Evolutionary conservation across 2,888 invertebrate species (phyloP).

Genomic region (Andrena bucephala): DNA sequence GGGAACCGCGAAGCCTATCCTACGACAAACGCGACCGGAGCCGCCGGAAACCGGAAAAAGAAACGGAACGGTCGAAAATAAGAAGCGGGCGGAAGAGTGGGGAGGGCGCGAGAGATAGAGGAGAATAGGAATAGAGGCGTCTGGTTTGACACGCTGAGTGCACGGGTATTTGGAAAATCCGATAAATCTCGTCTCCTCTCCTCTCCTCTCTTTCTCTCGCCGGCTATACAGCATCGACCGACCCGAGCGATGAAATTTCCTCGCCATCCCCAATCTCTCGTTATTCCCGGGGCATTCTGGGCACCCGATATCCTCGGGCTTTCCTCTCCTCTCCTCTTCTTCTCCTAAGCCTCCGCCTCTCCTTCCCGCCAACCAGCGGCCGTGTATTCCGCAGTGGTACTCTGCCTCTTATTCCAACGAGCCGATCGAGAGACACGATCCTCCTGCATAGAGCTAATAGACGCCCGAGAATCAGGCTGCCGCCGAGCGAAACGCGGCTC

Average conservation of each 20-base stretch:
- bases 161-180: slow-evolving; percentile 74
- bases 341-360: slow-evolving; percentile 21
- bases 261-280: slow-evolving; percentile 73
- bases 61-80: slow-evolving; percentile 39
- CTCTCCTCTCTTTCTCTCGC: slow-evolving; percentile 25
- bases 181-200: slow-evolving; percentile 69
- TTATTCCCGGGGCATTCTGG: slow-evolving; percentile 72
- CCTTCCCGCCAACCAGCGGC: neutral
- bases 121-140: slow-evolving; percentile 68
- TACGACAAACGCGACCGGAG: slow-evolving; percentile 24
- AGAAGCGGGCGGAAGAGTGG: slow-evolving; percentile 2
- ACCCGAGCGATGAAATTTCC: slow-evolving; percentile 72
- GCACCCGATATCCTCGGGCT: slow-evolving; percentile 67
- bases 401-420: slow-evolving; percentile 46
- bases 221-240: slow-evolving; percentile 60
- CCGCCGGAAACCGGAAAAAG: slow-evolving; percentile 37
- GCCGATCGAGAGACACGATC: slow-evolving; percentile 45
- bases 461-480: slow-evolving; percentile 43
- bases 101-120: slow-evolving; percentile 20
- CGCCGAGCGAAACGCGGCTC: slow-evolving; percentile 30
- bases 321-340: slow-evolving; percentile 49
- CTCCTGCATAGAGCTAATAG: slow-evolving; percentile 51
- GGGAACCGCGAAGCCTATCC: slow-evolving; percentile 26
- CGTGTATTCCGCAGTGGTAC: slow-evolving; percentile 39
- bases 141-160: slow-evolving; percentile 72